Base-by-base conservation (phyloP, 1,140 invertebrate genomes). In the Andricus grossulariae region DNA sequence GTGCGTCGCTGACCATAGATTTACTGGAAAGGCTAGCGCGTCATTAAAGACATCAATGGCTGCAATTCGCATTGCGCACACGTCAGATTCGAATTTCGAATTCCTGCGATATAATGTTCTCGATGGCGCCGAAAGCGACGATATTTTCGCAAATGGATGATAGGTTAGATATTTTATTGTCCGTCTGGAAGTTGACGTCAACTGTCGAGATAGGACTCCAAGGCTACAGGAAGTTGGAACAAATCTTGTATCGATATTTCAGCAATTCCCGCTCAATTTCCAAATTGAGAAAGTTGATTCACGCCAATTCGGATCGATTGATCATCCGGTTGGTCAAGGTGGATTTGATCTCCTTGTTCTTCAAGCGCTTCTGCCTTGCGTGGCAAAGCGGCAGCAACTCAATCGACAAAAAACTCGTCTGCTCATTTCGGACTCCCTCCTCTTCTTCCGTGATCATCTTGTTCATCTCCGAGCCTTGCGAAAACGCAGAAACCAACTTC, bases 361-460 rank as follows among this genome's bases (percentile, higher is more conserved):
- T 66, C 25, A 66, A 7, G 8, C 60, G 25, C 60, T 66, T 66
- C 32, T 66, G 60, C 60, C 60, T n/a, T 66, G 60, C 60, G 60
- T 66, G 60, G 60, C 16, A 39, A 32, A 66, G 25, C 57, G 57
- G 57, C 32, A 25, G 57, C 57, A 66, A 66, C 21, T 66, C 60
- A 66, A 66, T 66, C 60, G 25, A 66, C 60, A 66, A 66, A 66
- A 66, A 66, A 66, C 25, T 66, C n/a, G 60, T 66, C 57, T 66
- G 57, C 21, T 66, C 21, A 66, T 66, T 66, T 66, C 25, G 32
- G 32, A 39, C 60, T 66, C 13, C 32, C 39, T 45, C 21, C 45
- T 2, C 12, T 32, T 16, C 39, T 66, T 16, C 32, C 25, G 32
- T 39, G 32, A 32, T 60, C 15, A 60, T 32, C 21, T 60, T 16